Conservation (phyloP, 2,797 vertebrate genomes). For the Rhodeus uyekii region DNA sequence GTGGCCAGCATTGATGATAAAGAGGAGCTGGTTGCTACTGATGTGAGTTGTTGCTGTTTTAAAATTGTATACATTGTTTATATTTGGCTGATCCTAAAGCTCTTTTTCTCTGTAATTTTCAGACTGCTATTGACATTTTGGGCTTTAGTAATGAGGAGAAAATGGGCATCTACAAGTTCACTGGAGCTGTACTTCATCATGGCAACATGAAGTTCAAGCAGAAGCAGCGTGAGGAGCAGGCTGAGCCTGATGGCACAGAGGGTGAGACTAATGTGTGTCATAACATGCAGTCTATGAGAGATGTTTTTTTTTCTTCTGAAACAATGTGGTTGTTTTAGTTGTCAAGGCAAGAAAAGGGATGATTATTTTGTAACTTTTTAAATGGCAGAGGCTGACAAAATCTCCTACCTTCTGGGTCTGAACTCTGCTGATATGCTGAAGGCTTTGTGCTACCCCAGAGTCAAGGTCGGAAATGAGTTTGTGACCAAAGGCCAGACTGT, state of each 20-base stretch:
- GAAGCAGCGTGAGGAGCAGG: constrained; percentile 88
- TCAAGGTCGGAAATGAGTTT: constrained; percentile 87
- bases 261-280: constrained; percentile 59
- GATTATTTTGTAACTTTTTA: not conserved
- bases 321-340: no score
- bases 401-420: constrained; percentile 85
- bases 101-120: constrained; percentile 18
- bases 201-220: constrained; percentile 72
- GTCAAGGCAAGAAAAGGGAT: not conserved
- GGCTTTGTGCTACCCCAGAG: constrained; percentile 85
- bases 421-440: constrained; percentile 90
- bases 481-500: constrained; percentile 89
- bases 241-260: constrained; percentile 85
- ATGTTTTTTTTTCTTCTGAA: not conserved
- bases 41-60: constrained; percentile 73
- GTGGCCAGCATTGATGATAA: constrained; percentile 89
- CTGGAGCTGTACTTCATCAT: constrained; percentile 51
- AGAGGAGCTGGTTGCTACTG: constrained; percentile 87
- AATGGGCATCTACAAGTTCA: constrained; percentile 51
- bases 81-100: not conserved
- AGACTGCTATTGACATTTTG: constrained; percentile 73
- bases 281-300: not conserved
- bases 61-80: not conserved
- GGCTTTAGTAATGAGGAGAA: constrained; percentile 46
- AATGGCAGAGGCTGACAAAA: constrained; percentile 85